Conservation (phyloP, 2,113 vertebrate genomes). For the Beaufortia kweichowensis region DNA sequence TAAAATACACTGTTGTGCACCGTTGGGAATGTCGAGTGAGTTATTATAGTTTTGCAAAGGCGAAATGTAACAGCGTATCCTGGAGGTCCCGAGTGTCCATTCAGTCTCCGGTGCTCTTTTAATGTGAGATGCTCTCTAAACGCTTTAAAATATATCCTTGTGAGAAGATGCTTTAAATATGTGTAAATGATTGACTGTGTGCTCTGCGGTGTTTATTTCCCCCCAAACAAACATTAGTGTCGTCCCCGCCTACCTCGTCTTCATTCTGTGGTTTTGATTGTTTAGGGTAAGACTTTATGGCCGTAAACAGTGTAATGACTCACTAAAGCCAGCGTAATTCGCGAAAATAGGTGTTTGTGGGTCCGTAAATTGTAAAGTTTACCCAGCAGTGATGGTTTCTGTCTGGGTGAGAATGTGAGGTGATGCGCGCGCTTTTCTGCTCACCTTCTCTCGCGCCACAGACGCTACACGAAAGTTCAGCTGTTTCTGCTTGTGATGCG, state of each 20-base stretch:
- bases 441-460: constrained; percentile 8
- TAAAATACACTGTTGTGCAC: not conserved
- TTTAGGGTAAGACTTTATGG: constrained; percentile 14
- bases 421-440: constrained; percentile 32
- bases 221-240: constrained; percentile 33
- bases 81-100: constrained; percentile 39
- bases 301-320: not conserved
- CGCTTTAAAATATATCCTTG: not conserved
- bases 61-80: constrained; percentile 24
- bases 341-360: not conserved
- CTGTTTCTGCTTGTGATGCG: not conserved
- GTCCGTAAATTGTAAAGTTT: not conserved
- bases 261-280: constrained; percentile 39
- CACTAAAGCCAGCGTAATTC: not conserved
- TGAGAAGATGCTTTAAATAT: not conserved
- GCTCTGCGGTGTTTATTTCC: not conserved
- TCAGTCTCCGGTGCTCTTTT: constrained; percentile 10
- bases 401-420: not conserved
- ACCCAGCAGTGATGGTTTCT: not conserved
- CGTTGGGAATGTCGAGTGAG: constrained; percentile 18
- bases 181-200: not conserved
- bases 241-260: constrained; percentile 52
- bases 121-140: constrained; percentile 12
- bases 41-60: constrained; percentile 33
- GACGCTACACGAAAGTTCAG: constrained; percentile 20